Evolutionary conservation across 2,113 vertebrate species (phyloP), one percentile per base, ranked within the genome.

Genomic region (Nycticryphes semicollaris): DNA sequence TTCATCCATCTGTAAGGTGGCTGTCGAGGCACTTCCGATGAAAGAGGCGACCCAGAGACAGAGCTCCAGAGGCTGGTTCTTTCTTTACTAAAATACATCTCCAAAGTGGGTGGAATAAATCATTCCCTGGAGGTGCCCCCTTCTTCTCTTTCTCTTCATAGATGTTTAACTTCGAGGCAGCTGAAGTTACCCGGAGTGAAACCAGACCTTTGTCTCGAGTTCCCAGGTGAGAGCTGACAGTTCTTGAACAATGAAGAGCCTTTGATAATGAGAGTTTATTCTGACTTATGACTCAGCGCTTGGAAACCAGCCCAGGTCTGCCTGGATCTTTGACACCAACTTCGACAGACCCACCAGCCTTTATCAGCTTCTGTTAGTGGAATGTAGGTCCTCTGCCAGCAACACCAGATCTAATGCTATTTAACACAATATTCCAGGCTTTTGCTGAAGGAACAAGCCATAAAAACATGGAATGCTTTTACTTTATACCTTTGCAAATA

Each of bases 381-480:
- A 93, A 77, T 70, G 68, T 63, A 81, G 84, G 54, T 74, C 75
- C 70, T 75, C 62, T 95, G 81, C 72, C 93, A 95, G 79, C 60
- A 90, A 30, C 20, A 47, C 53, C 75, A 74, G 47, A 69, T 85
- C 63, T 70, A 51, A 72, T 48, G 56, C 59, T 90, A 33, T 51
- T 69, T 30, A 59, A 66, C 35, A 45, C 57, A 50, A 7, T 28
- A 41, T 45, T 74, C 53, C 63, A 57, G 63, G 35, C 67, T 86
- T 66, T 39, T 82, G 53, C 57, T 85, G 62, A 79, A 87, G 78
- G 60, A 82, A 51, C 19, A 39, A 68, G 41, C 67, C 59, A 47
- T 77, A 47, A 83, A 93, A 86, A 56, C 24, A 47, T 2, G 27
- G 43, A 51, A 66, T 1, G 10, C 54, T 73, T 78, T 69, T 66